phyloP scores from a whole-genome alignment of 2,888 invertebrate species.

The Chorisops tibialis region DNA sequence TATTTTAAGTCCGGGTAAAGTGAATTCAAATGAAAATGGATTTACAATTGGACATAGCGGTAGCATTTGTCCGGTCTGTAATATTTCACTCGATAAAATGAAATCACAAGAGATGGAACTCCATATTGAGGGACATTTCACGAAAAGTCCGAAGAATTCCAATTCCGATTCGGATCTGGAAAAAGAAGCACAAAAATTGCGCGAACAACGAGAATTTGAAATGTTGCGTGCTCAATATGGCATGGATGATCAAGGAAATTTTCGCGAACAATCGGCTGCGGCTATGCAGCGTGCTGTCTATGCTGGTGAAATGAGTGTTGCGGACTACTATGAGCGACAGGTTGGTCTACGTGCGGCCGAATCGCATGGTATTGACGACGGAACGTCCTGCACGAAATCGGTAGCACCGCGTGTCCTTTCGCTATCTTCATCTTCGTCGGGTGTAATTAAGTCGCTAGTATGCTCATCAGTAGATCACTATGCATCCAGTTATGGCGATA shows the following conservation, averaged over 20 bases:
- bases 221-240: conserved; percentile 79
- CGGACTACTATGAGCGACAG: conserved; percentile 80
- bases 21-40: conserved; percentile 39
- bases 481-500: conserved; percentile 82
- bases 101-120: conserved; percentile 57
- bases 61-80: conserved; percentile 55
- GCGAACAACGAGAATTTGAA: conserved; percentile 79
- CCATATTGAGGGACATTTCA: conserved; percentile 83
- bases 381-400: conserved; percentile 73
- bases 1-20: conserved; percentile 42
- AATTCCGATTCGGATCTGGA: conserved; percentile 49
- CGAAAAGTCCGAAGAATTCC: conserved; percentile 38
- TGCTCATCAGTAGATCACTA: conserved; percentile 83
- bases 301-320: conserved; percentile 79
- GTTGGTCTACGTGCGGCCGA: conserved; percentile 72
- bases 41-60: conserved; percentile 37
- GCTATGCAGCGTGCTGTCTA: conserved; percentile 79
- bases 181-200: conserved; percentile 65
- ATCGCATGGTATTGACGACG: conserved; percentile 76
- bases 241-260: conserved; percentile 84
- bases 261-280: conserved; percentile 68
- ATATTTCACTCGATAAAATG: conserved; percentile 49
- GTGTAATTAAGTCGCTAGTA: conserved; percentile 63
- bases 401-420: conserved; percentile 40
- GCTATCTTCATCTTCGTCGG: conserved; percentile 38